Evolutionary conservation across 2,113 vertebrate genomes (phyloP).

Genomic region (Ceyx melanurus): DNA sequence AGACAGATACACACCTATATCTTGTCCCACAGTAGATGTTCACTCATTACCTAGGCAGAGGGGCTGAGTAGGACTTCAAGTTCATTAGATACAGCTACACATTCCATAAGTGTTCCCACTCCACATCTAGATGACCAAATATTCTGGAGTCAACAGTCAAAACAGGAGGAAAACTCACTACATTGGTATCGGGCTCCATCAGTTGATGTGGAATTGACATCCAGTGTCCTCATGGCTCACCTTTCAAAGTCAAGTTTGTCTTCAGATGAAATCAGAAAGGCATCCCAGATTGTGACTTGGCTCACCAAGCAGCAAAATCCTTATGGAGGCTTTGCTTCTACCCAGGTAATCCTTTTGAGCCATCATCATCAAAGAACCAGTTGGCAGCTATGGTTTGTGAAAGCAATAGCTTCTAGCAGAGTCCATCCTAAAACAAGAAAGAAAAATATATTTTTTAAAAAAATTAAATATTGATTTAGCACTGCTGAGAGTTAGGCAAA

Average conservation of each 20-base stretch:
- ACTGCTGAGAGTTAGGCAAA: neutral
- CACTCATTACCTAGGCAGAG: neutral
- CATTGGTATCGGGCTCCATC: slow-evolving; percentile 60
- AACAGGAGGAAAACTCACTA: neutral
- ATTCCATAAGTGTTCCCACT: neutral
- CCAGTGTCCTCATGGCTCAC: slow-evolving; percentile 62
- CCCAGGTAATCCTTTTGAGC: slow-evolving; percentile 64
- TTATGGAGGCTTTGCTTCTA: slow-evolving; percentile 74
- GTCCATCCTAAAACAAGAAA: neutral
- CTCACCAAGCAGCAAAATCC: slow-evolving; percentile 75
- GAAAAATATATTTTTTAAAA: accelerated
- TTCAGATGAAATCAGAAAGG: slow-evolving; percentile 47
- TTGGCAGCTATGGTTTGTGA: neutral
- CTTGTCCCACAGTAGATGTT: neutral
- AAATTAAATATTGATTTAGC: neutral
- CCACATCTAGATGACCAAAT: slow-evolving; percentile 40
- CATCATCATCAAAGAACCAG: neutral
- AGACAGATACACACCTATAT: neutral
- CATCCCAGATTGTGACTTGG: slow-evolving; percentile 58
- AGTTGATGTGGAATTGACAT: slow-evolving; percentile 74
- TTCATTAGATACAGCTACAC: neutral
- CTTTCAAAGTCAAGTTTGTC: slow-evolving; percentile 33
- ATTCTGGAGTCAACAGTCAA: slow-evolving; percentile 50
- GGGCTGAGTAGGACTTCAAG: neutral
- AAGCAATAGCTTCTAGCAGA: neutral